Percentiles rank a stretch among this genome's conserved stretches.
Conservation (phyloP, 1,140 invertebrate genomes). For the Whitmania pigra region DNA sequence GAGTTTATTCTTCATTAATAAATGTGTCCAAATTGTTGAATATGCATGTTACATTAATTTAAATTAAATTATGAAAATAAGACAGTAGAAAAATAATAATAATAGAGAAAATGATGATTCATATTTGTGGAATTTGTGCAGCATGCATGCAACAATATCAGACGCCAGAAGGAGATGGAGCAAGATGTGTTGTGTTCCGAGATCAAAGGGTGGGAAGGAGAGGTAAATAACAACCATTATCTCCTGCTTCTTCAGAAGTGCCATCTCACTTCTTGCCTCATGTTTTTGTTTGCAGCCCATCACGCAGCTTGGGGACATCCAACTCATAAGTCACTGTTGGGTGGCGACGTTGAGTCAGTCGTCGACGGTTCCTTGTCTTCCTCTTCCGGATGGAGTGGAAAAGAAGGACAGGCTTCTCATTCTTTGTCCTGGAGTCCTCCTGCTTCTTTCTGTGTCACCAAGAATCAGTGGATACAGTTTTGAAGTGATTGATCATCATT, state of each 20-base stretch:
- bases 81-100: not conserved
- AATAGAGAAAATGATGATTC: not conserved
- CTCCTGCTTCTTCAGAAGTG: no score
- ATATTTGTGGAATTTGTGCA: slow-evolving; percentile 37
- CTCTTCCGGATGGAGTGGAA: slow-evolving; percentile 44
- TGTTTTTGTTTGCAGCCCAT: slow-evolving; percentile 35
- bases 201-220: slow-evolving; percentile 88
- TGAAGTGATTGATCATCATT: slow-evolving; percentile 54
- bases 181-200: slow-evolving; percentile 80
- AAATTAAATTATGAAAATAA: not conserved
- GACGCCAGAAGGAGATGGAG: slow-evolving; percentile 90
- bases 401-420: slow-evolving; percentile 81
- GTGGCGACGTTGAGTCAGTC: slow-evolving; percentile 51
- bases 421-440: slow-evolving; percentile 69
- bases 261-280: not conserved
- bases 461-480: slow-evolving; percentile 87
- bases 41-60: not conserved
- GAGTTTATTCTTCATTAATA: slow-evolving; percentile 39
- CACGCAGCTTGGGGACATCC: slow-evolving; percentile 43
- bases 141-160: slow-evolving; percentile 65
- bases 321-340: slow-evolving; percentile 60
- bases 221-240: slow-evolving; percentile 43
- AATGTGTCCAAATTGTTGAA: not conserved
- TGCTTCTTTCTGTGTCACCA: slow-evolving; percentile 78
- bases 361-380: not conserved